Evolutionary conservation across 2,888 invertebrate species (phyloP), one percentile per base, ranked within the genome.

Genomic region (Oscheius myriophilus): DNA sequence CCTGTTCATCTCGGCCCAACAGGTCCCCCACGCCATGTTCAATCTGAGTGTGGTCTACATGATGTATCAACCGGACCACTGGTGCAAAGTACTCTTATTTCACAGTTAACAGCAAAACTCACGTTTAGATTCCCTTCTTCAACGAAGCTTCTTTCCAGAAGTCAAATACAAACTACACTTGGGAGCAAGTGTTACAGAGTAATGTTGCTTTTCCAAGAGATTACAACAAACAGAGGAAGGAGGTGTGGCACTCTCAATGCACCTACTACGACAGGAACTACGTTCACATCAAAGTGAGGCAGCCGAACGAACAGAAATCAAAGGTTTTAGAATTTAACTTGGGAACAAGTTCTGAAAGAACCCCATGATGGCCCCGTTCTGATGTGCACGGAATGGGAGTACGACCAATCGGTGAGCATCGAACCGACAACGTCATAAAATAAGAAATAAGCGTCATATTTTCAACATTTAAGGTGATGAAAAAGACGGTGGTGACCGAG

Each of bases 11-110:
- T 79, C 82, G 16, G 78, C 80, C 11, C 84, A 85, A 59, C 84
- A 82, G 67, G 79, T 86, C 49, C 86, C 86, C 14, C 86, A 86
- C 55, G 86, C 86, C 16, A 86, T 86, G 86, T 84, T 86, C 78
- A 84, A 84, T 72, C 69, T 81, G 9, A 75, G 75, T 2, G 83
- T 85, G 42, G 83, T 86, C 42, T 86, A 86, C 74, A 85, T 87
- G 81, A 87, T 84, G 78, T 83, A 84, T 72, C 79, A 81, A 59
- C 86, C 86, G 21, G 86, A 86, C 68, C 85, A 86, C 73, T 85
- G 84, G 84, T 86, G 84, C 70, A 78, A 80, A 67, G 78, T 79
- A 46, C 42, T n/a, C 16, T 45, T 45, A 43, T 43, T 58, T 58
- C 25, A 51, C 9, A 16, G 33, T 45, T 33, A n/a, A 16, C 4